A percentile compares a stretch with the other conserved stretches of the same genome.
Conservation (phyloP, 2,888 invertebrate species). For the Cerastis rubricosa region DNA sequence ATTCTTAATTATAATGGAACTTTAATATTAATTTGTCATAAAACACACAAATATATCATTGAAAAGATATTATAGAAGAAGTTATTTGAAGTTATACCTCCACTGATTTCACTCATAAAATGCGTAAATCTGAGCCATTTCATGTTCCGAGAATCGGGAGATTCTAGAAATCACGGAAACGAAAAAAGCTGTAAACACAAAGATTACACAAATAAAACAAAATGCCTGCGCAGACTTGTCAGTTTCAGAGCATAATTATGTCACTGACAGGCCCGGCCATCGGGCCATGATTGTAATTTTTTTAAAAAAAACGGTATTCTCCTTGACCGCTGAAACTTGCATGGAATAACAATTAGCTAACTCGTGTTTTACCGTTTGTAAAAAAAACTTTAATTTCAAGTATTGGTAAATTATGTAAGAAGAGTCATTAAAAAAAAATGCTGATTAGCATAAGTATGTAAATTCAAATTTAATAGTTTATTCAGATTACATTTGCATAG, state of each 20-base stretch:
- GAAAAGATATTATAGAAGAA: neutral
- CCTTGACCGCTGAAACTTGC: slow-evolving; percentile 48
- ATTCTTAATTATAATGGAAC: neutral
- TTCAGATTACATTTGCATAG: neutral
- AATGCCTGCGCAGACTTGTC: slow-evolving; percentile 35
- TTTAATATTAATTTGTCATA: neutral
- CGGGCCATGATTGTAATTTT: slow-evolving; percentile 31
- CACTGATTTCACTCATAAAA: neutral
- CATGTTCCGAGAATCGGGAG: neutral
- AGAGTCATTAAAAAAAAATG: neutral
- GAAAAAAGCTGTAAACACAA: neutral
- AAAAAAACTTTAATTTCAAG: neutral
- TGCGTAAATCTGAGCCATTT: neutral
- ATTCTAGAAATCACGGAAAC: neutral
- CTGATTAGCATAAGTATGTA: neutral
- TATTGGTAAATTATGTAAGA: neutral
- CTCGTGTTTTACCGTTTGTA: neutral
- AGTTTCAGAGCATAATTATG: slow-evolving; percentile 33
- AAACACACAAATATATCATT: neutral
- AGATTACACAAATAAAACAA: slow-evolving; percentile 21
- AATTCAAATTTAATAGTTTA: slow-evolving; percentile 9
- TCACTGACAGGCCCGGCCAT: slow-evolving; percentile 37
- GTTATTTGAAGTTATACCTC: too few species aligned
- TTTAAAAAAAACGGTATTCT: slow-evolving; percentile 22
- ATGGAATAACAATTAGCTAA: slow-evolving; percentile 53